Evolutionary conservation across 2,888 invertebrate species (phyloP), one percentile per base, ranked within the genome.

Genomic region (Ophioninae sp.): DNA sequence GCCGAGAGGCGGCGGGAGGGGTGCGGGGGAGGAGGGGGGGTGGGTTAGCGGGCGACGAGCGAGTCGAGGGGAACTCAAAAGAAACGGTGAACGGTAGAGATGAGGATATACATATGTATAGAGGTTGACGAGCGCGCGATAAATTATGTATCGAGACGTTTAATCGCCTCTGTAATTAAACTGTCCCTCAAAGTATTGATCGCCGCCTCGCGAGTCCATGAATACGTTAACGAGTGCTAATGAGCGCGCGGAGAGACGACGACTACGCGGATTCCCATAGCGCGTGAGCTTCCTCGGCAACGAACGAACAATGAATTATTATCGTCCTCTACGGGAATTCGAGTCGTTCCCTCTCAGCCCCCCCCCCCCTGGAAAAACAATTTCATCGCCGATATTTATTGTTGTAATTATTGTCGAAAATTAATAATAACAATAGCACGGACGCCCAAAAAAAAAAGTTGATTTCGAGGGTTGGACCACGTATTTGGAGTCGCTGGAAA

Each of bases 111-210:
- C 62, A n/a, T 8, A 20, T 68, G 59, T 57, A 57, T 59, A n/a
- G 23, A 70, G 61, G 65, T 73, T 57, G 65, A 69, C 64, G 8
- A 10, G 78, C 68, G 70, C 79, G 76, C 82, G 82, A 84, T 85
- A 81, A 85, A 83, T 92, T 92, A 91, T 92, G 91, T 90, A 92
- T 91, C 92, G 91, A 91, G 92, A 92, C 91, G 92, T 91, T 93
- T 92, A 93, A 93, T 93, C 92, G 92, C 91, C 91, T 91, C 91
- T 91, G 90, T 92, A 92, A 93, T 93, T 92, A 92, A 92, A 92
- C 92, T 92, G 92, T 92, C 92, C 92, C 91, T 92, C 92, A 92
- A 92, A 92, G 92, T 91, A 92, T 93, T 93, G 92, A 92, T 92
- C 92, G 92, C 92, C 91, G 91, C 92, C 91, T 91, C 90, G 90